Evolutionary conservation across 1,140 invertebrate species (phyloP).

Genomic region (Drosophila repleta): DNA sequence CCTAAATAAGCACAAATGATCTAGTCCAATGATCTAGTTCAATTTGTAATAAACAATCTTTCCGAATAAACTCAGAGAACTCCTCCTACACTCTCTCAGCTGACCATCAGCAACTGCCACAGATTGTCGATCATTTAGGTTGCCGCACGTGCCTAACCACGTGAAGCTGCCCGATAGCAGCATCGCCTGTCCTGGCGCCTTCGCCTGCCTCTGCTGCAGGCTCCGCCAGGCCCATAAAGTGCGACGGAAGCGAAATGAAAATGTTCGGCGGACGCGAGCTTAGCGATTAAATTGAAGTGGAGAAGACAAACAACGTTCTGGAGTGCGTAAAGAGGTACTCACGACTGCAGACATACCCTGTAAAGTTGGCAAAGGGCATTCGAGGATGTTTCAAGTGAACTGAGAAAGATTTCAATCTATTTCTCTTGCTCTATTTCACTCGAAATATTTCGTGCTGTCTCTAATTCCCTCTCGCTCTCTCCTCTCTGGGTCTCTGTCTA

Average conservation of each 20-base stretch:
- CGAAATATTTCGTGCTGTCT: no score
- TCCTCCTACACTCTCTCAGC: no score
- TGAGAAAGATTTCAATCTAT: no score
- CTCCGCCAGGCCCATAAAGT: background rate
- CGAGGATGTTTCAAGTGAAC: no score
- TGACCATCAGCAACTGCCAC: no score
- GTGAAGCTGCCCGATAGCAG: background rate
- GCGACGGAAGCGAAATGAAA: constrained; percentile 1
- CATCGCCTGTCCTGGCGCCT: no score
- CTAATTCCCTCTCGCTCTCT: no score
- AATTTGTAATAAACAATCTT: background rate
- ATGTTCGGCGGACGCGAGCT: constrained; percentile 13
- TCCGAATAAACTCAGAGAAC: no score
- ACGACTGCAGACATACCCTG: background rate
- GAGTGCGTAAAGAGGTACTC: background rate
- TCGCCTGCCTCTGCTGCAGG: background rate
- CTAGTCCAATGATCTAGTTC: background rate
- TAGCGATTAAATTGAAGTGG: constrained; percentile 18
- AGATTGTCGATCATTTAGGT: constrained; percentile 39
- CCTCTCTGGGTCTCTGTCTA: no score
- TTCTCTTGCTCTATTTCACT: no score
- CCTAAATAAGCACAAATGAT: no score
- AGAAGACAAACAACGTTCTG: background rate
- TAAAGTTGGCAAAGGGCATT: no score
- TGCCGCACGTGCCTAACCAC: constrained; percentile 37